Evolutionary conservation across 2,113 vertebrate genomes (phyloP).

Genomic region (Dasyprocta punctata): DNA sequence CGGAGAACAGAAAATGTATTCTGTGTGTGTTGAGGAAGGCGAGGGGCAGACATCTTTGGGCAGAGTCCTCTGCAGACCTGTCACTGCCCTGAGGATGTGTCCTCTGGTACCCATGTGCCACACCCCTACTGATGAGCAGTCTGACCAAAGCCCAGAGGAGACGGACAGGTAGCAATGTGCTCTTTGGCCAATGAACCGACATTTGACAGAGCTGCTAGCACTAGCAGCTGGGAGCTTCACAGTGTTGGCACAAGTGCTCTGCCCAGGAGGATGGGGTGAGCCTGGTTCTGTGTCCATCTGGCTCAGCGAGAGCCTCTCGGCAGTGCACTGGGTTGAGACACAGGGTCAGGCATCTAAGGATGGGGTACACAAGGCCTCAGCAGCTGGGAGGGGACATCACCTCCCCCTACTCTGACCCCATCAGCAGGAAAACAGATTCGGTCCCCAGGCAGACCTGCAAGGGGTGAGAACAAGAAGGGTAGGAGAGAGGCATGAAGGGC

Average conservation of each 20-base stretch:
- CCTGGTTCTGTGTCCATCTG: background rate
- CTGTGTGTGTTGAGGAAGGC: background rate
- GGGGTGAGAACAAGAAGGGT: no score
- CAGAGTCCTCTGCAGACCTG: background rate
- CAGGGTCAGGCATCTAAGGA: background rate
- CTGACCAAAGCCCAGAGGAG: background rate
- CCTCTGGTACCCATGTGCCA: background rate
- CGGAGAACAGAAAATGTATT: background rate
- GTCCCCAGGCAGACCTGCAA: background rate
- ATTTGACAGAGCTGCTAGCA: background rate
- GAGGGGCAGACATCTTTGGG: no score
- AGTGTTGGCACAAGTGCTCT: background rate
- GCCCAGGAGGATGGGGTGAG: background rate
- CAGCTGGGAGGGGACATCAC: no score
- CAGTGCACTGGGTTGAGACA: background rate
- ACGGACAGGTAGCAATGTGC: background rate
- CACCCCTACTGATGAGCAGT: background rate
- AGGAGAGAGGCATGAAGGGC: background rate
- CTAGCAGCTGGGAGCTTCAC: background rate
- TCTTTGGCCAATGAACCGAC: background rate
- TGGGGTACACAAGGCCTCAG: background rate
- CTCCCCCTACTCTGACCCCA: background rate
- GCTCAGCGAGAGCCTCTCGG: background rate
- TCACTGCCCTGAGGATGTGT: background rate
- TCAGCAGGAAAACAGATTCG: background rate